A percentile compares a stretch with the other conserved stretches of the same genome.
These are phyloP conservation scores for Mesochorus sp. DNA, from an alignment of 2,888 invertebrate species.

Conservation along the genomic window DNA sequence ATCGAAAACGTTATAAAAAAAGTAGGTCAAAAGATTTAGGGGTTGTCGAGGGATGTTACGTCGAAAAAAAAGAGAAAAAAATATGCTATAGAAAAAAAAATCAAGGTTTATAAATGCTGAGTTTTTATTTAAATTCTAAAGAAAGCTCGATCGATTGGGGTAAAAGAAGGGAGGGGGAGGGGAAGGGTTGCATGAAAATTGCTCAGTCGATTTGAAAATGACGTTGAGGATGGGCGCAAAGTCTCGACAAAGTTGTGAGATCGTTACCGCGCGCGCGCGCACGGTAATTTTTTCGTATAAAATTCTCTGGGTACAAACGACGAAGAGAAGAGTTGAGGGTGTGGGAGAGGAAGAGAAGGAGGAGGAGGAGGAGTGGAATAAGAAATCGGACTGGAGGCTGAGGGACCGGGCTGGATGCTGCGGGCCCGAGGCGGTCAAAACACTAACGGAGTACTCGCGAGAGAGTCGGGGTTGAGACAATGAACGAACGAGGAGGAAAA, in stretches of 20 bases:
- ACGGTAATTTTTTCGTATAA: neutral
- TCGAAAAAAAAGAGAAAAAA: neutral
- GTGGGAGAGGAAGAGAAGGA: neutral
- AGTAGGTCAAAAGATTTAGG: too few relatives aligned
- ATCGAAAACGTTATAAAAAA: too few relatives aligned
- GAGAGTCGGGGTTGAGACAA: constrained; percentile 6
- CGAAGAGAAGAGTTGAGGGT: neutral
- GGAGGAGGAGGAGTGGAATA: constrained; percentile 9
- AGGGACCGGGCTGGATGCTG: neutral
- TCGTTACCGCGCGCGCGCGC: too few relatives aligned
- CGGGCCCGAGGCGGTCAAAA: constrained; percentile 26
- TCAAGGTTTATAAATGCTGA: too few relatives aligned
- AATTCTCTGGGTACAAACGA: neutral
- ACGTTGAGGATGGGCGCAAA: neutral
- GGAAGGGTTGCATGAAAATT: neutral
- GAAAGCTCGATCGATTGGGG: too few relatives aligned
- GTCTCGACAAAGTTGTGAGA: neutral
- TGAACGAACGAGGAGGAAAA: constrained; percentile 29
- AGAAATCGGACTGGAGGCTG: constrained; percentile 20
- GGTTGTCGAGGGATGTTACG: too few relatives aligned
- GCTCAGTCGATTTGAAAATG: neutral
- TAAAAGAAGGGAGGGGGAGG: too few relatives aligned
- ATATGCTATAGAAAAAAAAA: too few relatives aligned
- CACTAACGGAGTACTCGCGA: constrained; percentile 27
- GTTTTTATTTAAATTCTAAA: too few relatives aligned